Evolutionary conservation across 1,140 invertebrate genomes (phyloP).

Genomic region (Ceratosolen solmsi): DNA sequence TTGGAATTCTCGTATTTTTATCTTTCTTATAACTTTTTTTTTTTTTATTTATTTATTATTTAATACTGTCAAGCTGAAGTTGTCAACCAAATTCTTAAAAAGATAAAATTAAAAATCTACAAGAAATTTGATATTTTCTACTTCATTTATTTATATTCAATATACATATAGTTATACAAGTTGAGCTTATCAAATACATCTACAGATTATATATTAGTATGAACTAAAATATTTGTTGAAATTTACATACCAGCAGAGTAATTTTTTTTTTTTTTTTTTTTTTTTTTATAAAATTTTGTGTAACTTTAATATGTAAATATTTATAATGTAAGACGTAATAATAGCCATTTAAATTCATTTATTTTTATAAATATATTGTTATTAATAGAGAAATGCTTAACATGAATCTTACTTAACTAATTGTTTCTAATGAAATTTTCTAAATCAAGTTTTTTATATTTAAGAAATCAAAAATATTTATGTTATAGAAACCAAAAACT

Average conservation of each 20-base stretch:
- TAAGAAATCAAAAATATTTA: constrained; percentile 8
- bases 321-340: neutral
- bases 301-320: neutral
- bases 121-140: too few species aligned
- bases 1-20: too few species aligned
- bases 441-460: neutral
- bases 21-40: too few species aligned
- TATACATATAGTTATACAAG: neutral
- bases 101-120: too few species aligned
- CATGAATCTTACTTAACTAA: neutral
- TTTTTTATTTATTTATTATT: too few species aligned
- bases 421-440: constrained; percentile 42
- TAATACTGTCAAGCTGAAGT: too few species aligned
- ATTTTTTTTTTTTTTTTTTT: too few species aligned
- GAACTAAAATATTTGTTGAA: too few species aligned
- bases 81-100: too few species aligned
- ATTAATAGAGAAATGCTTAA: neutral
- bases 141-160: too few species aligned
- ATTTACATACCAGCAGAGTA: too few species aligned
- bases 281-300: neutral
- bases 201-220: neutral
- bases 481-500: neutral
- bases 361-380: neutral
- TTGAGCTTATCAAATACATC: neutral
- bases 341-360: neutral